phyloP scores from a whole-genome alignment of 2,113 vertebrate genomes.

The Etia nguti region DNA sequence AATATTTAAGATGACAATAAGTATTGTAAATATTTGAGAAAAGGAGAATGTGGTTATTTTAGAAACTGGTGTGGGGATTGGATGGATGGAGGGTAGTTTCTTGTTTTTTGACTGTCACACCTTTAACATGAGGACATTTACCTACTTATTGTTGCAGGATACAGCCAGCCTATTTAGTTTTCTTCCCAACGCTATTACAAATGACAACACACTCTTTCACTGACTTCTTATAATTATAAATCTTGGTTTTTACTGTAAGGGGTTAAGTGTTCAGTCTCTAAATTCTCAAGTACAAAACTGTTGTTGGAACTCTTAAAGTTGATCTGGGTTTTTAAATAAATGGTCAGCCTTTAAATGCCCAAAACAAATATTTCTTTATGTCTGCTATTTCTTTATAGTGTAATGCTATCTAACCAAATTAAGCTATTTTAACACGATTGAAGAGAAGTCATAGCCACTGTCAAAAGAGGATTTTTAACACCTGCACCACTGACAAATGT shows the following conservation, averaged over 20 bases:
- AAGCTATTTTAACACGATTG: background rate
- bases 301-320: background rate
- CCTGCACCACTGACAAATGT: background rate
- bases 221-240: background rate
- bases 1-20: background rate
- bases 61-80: background rate
- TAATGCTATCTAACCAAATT: background rate
- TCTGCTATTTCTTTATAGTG: background rate
- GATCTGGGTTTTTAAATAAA: slow-evolving; percentile 22
- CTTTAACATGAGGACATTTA: background rate
- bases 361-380: background rate
- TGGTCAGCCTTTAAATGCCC: background rate
- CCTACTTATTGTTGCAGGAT: background rate
- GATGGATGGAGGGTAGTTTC: background rate
- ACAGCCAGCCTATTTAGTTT: background rate
- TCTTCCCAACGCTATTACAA: background rate
- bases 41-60: background rate
- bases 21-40: background rate
- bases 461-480: slow-evolving; percentile 5
- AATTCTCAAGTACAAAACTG: background rate
- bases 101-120: background rate
- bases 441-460: background rate
- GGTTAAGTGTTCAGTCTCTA: background rate
- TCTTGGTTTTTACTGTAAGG: background rate
- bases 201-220: background rate